Conservation (phyloP, 2,113 vertebrate genomes). For the Tragelaphus strepsiceros region DNA sequence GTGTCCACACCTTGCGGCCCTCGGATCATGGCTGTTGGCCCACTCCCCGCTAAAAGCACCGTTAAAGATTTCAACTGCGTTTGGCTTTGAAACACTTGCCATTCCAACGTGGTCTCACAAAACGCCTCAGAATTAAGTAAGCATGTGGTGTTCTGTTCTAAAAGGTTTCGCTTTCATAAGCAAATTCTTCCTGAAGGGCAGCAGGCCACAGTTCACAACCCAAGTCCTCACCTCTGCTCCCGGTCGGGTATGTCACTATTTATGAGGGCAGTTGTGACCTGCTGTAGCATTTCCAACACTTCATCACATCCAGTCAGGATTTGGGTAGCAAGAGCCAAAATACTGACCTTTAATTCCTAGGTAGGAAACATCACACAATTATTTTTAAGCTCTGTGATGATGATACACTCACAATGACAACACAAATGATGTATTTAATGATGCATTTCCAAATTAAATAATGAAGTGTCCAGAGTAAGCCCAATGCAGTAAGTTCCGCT, state of each 20-base stretch:
- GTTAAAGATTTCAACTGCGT: background rate
- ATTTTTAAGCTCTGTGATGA: slow-evolving; percentile 46
- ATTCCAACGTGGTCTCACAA: background rate
- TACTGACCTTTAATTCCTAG: slow-evolving; percentile 95
- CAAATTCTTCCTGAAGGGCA: background rate
- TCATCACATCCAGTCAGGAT: slow-evolving; percentile 97
- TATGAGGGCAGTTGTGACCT: slow-evolving; percentile 95
- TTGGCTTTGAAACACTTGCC: background rate
- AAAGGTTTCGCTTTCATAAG: background rate
- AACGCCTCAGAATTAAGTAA: background rate
- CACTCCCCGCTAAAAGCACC: background rate
- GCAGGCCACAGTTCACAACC: background rate
- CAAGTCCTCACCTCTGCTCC: slow-evolving; percentile 88
- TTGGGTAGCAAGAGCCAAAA: slow-evolving; percentile 94
- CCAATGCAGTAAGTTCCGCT: slow-evolving; percentile 73
- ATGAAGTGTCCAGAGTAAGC: slow-evolving; percentile 76
- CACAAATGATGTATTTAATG: slow-evolving; percentile 48
- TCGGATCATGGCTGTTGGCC: background rate
- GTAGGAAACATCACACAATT: slow-evolving; percentile 58
- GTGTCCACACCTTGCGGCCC: background rate
- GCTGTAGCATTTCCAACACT: slow-evolving; percentile 96
- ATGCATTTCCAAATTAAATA: slow-evolving; percentile 74
- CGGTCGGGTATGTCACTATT: slow-evolving; percentile 92
- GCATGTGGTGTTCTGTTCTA: background rate
- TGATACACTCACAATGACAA: slow-evolving; percentile 22